Base-by-base conservation (phyloP, 2,797 vertebrate species). In the Anabacerthia variegaticeps region DNA sequence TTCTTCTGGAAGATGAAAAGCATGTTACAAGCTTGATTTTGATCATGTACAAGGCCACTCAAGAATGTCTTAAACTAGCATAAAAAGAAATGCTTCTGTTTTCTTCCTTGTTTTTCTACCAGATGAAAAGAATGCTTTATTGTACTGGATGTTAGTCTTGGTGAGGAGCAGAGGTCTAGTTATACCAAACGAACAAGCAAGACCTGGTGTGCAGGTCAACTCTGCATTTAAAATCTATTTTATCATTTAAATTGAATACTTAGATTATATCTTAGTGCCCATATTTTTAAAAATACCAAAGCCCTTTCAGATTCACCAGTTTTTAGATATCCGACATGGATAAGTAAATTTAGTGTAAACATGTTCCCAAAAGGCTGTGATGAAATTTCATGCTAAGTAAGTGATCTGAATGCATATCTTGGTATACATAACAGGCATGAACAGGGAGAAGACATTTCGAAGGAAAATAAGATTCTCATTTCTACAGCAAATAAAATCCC, bases 41-140 rank as follows among this genome's bases (percentile, higher is more conserved):
- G 85, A 95, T 96, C 88, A 54, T 43, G 43, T 94, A 83, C 48
- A 80, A 95, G 76, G 67, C 69, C 73, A 85, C 15, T 80, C 54
- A 83, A 85, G 54, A 87, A 71, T 83, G 43, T 93, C 82, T 88
- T 93, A 87, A 95, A 93, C 55, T 91, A 90, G 85, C 44, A 85
- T 48, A 65, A 92, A 75, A 96, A 88, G 37, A 88, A 94, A 44
- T 44, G 7, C 11, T 89, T 71, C 91, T 89, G 30, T 82, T 94
- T 83, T 85, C n/a, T 82, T 66, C 34, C 88, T 91, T 88, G 76
- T 87, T 96, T 88, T 94, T 80, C 66, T 74, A 37, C 62, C 55
- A 87, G 88, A 93, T 97, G 58, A 96, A 90, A 94, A 86, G 79
- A 92, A 78, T 80, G 26, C 24, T 82, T 93, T 88, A 89, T 95